Conservation (phyloP, 2,888 invertebrate genomes). For the Trichopoda pennipes region DNA sequence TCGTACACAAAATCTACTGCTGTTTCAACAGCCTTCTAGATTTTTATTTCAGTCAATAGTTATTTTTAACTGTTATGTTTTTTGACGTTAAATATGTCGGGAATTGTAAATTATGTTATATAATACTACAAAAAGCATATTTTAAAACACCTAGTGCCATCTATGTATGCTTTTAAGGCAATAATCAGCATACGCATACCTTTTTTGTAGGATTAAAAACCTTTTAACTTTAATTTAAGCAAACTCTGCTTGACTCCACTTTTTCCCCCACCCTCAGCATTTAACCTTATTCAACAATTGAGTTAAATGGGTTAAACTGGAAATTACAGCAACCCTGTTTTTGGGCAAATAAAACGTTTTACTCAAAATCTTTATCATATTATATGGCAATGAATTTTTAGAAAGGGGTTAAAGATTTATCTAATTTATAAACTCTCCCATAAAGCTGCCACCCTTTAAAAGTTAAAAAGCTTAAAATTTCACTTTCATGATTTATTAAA, state of each 20-base stretch:
- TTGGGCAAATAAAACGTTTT: background rate
- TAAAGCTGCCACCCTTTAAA: background rate
- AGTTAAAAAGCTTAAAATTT: conserved; percentile 33
- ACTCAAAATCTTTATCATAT: conserved; percentile 20
- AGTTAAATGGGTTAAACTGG: conserved; percentile 47
- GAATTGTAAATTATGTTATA: background rate
- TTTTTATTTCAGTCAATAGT: too few relatives aligned
- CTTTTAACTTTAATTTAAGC: background rate
- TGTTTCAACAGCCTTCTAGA: too few relatives aligned
- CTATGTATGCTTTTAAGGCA: background rate
- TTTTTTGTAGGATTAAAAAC: background rate
- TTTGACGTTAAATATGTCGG: background rate
- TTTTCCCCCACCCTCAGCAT: too few relatives aligned
- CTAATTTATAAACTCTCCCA: conserved; percentile 27
- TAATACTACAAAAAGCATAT: background rate
- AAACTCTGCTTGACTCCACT: background rate
- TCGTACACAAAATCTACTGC: too few relatives aligned
- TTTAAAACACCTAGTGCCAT: conserved; percentile 26
- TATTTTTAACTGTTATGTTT: background rate
- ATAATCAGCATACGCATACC: background rate
- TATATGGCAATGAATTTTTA: background rate
- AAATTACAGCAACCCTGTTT: conserved; percentile 36
- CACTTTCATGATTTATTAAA: background rate
- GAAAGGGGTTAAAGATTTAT: conserved; percentile 41
- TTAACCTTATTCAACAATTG: conserved; percentile 30